Evolutionary conservation across 1,140 invertebrate species (phyloP).

Genomic region (Euwallacea similis): DNA sequence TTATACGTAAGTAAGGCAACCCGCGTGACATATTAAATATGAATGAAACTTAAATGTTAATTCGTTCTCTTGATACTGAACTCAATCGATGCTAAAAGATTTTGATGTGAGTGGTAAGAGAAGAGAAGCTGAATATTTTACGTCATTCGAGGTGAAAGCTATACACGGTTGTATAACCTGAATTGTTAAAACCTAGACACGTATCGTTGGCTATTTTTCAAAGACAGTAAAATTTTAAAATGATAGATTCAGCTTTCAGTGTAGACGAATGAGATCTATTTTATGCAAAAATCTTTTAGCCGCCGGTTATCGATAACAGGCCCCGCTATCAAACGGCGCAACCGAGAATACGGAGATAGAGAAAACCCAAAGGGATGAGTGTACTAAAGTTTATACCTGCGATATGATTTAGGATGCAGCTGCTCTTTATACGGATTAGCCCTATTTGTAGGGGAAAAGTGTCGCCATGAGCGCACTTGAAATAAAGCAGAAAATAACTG

Average conservation of each 20-base stretch:
- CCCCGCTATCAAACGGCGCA: slow-evolving; percentile 12
- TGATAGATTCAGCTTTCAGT: slow-evolving; percentile 23
- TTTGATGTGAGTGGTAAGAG: background rate
- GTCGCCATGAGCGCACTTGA: background rate
- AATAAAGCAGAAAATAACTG: background rate
- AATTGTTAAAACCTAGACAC: slow-evolving; percentile 26
- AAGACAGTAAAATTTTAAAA: slow-evolving; percentile 29
- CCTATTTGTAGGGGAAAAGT: background rate
- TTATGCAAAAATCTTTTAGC: slow-evolving; percentile 31
- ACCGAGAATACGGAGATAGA: slow-evolving; percentile 11
- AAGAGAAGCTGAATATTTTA: slow-evolving; percentile 23
- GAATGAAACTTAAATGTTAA: background rate
- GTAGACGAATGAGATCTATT: slow-evolving; percentile 25
- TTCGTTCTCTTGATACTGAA: background rate
- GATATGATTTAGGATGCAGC: slow-evolving; percentile 3
- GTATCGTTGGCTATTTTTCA: slow-evolving; percentile 24
- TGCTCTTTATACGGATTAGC: slow-evolving; percentile 5
- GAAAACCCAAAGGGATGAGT: background rate
- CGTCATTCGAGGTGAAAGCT: background rate
- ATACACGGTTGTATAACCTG: slow-evolving; percentile 13
- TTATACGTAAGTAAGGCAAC: no score
- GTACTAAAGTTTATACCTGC: slow-evolving; percentile 11
- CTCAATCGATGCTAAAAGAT: background rate
- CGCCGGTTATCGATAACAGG: slow-evolving; percentile 22
- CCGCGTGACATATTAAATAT: background rate